phyloP scores from a whole-genome alignment of 2,113 vertebrate genomes.

The Thamnophis sirtalis region DNA sequence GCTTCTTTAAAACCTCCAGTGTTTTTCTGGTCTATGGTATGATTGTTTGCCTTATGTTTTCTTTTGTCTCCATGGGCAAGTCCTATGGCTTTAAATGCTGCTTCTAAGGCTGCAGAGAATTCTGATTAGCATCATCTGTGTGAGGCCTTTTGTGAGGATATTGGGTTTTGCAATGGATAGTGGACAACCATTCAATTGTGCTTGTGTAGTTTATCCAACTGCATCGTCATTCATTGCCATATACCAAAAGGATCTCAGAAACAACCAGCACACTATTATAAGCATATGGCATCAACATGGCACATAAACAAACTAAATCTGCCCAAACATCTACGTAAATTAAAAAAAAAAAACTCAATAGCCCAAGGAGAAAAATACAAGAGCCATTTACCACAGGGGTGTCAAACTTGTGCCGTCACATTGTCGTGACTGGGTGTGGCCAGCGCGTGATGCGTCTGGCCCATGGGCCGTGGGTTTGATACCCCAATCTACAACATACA shows the following conservation, averaged over 20 bases:
- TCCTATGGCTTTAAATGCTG: neutral
- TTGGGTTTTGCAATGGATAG: neutral
- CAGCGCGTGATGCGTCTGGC: too few species aligned
- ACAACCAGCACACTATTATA: neutral
- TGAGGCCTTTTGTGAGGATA: neutral
- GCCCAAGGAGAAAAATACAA: neutral
- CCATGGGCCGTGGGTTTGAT: too few species aligned
- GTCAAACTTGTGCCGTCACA: too few species aligned
- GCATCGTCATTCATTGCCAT: neutral
- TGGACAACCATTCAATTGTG: neutral
- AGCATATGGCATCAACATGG: neutral
- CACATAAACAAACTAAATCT: neutral
- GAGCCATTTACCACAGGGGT: neutral
- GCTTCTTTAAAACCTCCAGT: too few species aligned
- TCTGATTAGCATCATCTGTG: neutral
- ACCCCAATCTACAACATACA: neutral
- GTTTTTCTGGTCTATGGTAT: neutral
- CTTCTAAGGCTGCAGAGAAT: neutral
- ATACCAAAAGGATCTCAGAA: neutral
- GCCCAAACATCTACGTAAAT: neutral
- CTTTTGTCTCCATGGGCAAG: neutral
- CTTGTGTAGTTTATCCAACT: neutral
- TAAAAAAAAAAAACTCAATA: neutral
- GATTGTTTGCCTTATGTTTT: neutral
- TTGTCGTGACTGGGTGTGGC: too few species aligned